Evolutionary conservation across 2,797 vertebrate genomes (phyloP).

Genomic region (Xenopus petersii): DNA sequence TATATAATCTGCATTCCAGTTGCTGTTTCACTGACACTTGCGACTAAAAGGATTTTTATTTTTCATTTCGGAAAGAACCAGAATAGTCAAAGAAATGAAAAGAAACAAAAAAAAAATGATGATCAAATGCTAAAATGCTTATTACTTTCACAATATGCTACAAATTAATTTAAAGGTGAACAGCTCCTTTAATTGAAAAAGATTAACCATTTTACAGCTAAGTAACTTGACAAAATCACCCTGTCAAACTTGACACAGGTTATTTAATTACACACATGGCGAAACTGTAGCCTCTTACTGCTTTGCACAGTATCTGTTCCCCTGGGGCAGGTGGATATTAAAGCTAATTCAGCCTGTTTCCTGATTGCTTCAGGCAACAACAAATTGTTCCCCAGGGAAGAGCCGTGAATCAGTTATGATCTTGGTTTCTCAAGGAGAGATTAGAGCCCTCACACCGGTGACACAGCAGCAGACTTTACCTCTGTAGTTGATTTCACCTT

Average conservation of each 20-base stretch:
- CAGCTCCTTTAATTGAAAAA: not conserved
- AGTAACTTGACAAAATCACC: slow-evolving; percentile 54
- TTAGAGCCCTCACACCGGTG: slow-evolving; percentile 64
- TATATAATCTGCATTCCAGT: no score
- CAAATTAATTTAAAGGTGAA: no score
- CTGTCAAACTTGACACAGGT: slow-evolving; percentile 62
- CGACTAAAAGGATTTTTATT: no score
- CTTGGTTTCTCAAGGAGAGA: slow-evolving; percentile 67
- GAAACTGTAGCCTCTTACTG: slow-evolving; percentile 60
- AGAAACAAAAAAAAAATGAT: no score
- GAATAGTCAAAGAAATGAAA: no score
- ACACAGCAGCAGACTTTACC: slow-evolving; percentile 64
- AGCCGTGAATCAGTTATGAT: slow-evolving; percentile 73
- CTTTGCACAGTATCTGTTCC: slow-evolving; percentile 59
- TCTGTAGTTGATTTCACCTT: slow-evolving; percentile 69
- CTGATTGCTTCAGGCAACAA: slow-evolving; percentile 71
- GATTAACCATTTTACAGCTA: slow-evolving; percentile 49
- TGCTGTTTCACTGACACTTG: no score
- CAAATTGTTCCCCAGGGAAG: slow-evolving; percentile 72
- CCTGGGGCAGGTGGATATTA: slow-evolving; percentile 61
- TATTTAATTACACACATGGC: slow-evolving; percentile 70
- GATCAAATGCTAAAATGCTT: no score
- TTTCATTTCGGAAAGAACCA: no score
- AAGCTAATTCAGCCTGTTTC: slow-evolving; percentile 68
- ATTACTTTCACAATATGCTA: no score